Percentiles rank a stretch among this genome's conserved stretches.
These are phyloP conservation scores for Gouania willdenowi DNA, from an alignment of 2,797 vertebrate species.

Conservation along the genomic window DNA sequence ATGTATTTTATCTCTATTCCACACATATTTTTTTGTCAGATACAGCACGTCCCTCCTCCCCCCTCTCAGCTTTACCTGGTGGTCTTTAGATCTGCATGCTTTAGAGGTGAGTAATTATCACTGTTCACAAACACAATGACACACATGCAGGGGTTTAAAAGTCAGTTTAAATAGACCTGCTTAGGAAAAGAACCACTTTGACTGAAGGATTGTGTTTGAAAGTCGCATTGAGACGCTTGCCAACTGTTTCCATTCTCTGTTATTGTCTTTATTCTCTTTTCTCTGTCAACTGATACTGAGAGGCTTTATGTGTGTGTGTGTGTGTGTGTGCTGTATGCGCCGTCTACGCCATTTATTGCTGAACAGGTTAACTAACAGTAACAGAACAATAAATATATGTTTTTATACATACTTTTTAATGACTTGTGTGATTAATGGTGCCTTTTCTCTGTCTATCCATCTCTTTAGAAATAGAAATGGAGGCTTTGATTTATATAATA, in stretches of 20 bases:
- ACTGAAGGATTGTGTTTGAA: constrained; percentile 28
- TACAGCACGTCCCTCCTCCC: constrained; percentile 51
- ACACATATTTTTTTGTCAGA: constrained; percentile 57
- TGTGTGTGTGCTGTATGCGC: constrained; percentile 54
- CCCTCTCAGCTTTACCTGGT: constrained; percentile 45
- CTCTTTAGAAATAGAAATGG: no score
- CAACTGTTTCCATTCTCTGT: not conserved
- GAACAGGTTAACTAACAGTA: constrained; percentile 72
- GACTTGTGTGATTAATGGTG: constrained; percentile 27
- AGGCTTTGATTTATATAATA: no score
- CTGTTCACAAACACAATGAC: constrained; percentile 31
- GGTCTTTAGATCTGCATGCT: constrained; percentile 28
- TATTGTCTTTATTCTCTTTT: constrained; percentile 29
- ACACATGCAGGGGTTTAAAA: constrained; percentile 56
- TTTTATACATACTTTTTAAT: constrained; percentile 65
- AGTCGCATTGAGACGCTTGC: not conserved
- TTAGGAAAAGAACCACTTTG: constrained; percentile 58
- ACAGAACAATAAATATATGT: constrained; percentile 80
- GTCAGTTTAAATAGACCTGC: constrained; percentile 33
- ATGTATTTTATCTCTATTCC: constrained; percentile 59
- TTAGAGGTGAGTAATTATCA: constrained; percentile 30
- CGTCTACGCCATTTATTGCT: constrained; percentile 66
- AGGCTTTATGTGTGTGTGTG: constrained; percentile 49
- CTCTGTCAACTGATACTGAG: constrained; percentile 54
- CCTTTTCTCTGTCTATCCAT: no score